phyloP scores from a whole-genome alignment of 1,140 invertebrate species.

The Neodiprion lecontei region DNA sequence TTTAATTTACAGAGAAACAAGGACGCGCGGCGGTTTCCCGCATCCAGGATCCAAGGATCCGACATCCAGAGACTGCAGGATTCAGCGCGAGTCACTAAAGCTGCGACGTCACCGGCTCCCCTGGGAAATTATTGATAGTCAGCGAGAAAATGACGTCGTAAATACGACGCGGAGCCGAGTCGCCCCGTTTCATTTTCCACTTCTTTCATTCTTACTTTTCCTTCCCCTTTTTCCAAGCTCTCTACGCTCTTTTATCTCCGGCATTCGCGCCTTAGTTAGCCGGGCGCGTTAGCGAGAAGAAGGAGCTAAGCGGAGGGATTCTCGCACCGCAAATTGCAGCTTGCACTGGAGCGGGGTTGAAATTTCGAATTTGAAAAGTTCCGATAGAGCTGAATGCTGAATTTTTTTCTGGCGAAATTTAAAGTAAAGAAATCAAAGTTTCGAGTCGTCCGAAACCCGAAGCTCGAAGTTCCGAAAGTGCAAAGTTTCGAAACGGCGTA shows the following conservation, averaged over 20 bases:
- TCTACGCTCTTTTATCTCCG: background rate
- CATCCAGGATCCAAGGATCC: background rate
- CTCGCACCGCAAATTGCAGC: no score
- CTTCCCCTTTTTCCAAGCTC: background rate
- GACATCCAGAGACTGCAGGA: background rate
- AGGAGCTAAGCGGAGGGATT: no score
- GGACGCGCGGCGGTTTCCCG: background rate
- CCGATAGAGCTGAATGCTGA: no score
- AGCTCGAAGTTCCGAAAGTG: no score
- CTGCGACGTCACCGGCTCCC: slow-evolving; percentile 2
- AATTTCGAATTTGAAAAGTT: no score
- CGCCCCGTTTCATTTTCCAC: background rate
- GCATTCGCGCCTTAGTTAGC: background rate
- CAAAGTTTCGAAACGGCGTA: no score
- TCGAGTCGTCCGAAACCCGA: no score
- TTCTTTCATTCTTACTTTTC: background rate
- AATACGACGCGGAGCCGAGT: background rate
- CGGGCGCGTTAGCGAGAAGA: no score
- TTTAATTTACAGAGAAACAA: slow-evolving; percentile 3
- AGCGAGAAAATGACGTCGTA: background rate
- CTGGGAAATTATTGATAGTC: slow-evolving; percentile 2
- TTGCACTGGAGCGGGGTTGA: no score
- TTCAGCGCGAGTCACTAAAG: background rate
- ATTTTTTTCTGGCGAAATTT: no score
- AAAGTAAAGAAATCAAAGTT: no score